Evolutionary conservation across 2,797 vertebrate genomes (phyloP), one percentile per base, ranked within the genome.

Genomic region (Clarias laeviceps): DNA sequence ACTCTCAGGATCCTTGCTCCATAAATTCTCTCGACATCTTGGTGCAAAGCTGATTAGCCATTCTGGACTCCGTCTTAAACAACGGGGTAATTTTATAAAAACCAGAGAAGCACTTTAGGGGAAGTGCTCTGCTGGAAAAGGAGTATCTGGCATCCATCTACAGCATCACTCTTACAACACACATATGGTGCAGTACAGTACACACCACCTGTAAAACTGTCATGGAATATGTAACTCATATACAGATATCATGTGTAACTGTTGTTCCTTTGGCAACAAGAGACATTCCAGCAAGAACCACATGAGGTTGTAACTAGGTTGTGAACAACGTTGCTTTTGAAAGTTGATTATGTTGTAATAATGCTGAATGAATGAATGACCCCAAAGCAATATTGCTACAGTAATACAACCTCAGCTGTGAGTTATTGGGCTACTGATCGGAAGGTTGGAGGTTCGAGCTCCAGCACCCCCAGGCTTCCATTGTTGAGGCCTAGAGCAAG

Each of bases 41-140:
- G 83, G 62, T 80, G 66, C 78, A 84, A 88, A 86, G 88, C 89
- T 90, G 89, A 88, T 90, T 88, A 90, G 78, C 62, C 15, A 88
- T 87, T 90, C 83, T 80, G 70, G 64, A 84, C 82, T 73, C 66
- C 29, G 84, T 87, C 82, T 84, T 87, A 78, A 91, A 89, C 81
- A 91, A 86, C 82, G 68, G 68, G 32, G 70, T 86, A 40, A 82
- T 82, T 82, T 85, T 84, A 78, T 73, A 76, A 88, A 54, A 87
- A 82, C 59, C 87, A 87, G 83, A n/a, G 9, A 56, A 86, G 77
- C 84, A 89, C 84, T 91, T 68, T n/a, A 79, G 64, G 66, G 85
- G 61, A 88, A 90, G 88, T 83, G 76, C 85, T 85, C 83, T n/a
- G 56, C 83, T 89, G 68, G 88, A 89, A 89, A 3, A 59, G 79